Conservation (phyloP, 2,797 vertebrate species). For the Sebastes aleutianus region DNA sequence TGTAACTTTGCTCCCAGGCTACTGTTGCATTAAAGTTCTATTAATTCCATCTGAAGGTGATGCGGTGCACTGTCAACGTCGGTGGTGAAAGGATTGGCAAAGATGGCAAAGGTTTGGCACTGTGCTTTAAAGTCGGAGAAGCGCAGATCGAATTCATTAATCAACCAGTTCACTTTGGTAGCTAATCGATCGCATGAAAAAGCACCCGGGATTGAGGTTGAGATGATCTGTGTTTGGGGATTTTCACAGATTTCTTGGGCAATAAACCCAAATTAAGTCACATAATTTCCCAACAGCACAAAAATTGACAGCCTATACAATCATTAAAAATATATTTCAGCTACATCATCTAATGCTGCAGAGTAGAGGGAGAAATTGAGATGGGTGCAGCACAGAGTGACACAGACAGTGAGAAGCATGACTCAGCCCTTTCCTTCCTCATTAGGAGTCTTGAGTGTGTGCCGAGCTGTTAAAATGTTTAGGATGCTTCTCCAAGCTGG, state of each 20-base stretch:
- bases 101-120: too few relatives aligned
- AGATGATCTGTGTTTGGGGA: neutral
- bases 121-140: too few relatives aligned
- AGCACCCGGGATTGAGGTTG: too few relatives aligned
- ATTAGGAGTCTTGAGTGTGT: constrained; percentile 30
- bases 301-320: neutral
- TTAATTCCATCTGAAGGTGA: too few relatives aligned
- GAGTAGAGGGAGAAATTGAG: neutral
- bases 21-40: too few relatives aligned
- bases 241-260: neutral
- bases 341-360: neutral
- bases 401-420: constrained; percentile 2
- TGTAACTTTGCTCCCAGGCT: too few relatives aligned
- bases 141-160: too few relatives aligned
- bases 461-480: constrained; percentile 23
- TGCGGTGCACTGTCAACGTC: too few relatives aligned
- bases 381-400: neutral
- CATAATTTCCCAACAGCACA: neutral
- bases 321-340: neutral
- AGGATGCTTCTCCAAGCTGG: neutral
- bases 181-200: too few relatives aligned
- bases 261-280: neutral
- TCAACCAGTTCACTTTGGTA: too few relatives aligned
- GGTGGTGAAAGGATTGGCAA: too few relatives aligned
- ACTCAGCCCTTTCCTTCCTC: constrained; percentile 37